Conservation (phyloP, 1,140 invertebrate genomes). For the Hylaeus anthracinus region DNA sequence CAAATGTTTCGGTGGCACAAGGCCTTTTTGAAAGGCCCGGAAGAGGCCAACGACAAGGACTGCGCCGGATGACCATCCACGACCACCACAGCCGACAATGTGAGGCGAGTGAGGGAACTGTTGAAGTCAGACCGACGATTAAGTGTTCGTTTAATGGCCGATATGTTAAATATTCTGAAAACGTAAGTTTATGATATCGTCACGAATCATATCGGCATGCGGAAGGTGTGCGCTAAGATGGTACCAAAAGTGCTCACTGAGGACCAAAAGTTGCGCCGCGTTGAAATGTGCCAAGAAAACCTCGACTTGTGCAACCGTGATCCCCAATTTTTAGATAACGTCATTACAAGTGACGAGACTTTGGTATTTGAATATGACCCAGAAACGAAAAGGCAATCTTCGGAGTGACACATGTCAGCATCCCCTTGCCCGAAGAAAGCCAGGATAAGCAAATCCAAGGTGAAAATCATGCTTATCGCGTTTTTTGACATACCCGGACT, state of each 20-base stretch:
- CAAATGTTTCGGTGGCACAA: neutral
- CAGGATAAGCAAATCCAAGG: neutral
- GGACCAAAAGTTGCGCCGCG: slow-evolving; percentile 27
- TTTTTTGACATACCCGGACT: neutral
- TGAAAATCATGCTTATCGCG: slow-evolving; percentile 3
- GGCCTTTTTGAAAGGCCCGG: neutral
- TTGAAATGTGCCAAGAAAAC: neutral
- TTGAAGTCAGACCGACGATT: slow-evolving; percentile 46
- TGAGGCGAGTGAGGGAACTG: slow-evolving; percentile 27
- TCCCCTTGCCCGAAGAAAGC: neutral
- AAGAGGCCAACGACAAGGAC: slow-evolving; percentile 10
- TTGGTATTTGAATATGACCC: slow-evolving; percentile 65
- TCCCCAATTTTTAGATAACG: slow-evolving; percentile 13
- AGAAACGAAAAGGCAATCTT: slow-evolving; percentile 59
- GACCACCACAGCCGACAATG: slow-evolving; percentile 25
- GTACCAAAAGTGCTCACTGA: slow-evolving; percentile 40
- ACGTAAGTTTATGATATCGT: slow-evolving; percentile 15
- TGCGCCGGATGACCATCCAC: slow-evolving; percentile 31
- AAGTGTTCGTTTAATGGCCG: slow-evolving; percentile 38
- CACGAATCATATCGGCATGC: neutral
- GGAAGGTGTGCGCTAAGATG: slow-evolving; percentile 42
- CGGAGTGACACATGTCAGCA: neutral
- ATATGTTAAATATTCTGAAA: slow-evolving; percentile 35
- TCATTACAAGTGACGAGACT: slow-evolving; percentile 65
- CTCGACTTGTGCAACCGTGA: neutral